Conservation (phyloP, 2,797 vertebrate species). For the Arnoldichthys spilopterus region DNA sequence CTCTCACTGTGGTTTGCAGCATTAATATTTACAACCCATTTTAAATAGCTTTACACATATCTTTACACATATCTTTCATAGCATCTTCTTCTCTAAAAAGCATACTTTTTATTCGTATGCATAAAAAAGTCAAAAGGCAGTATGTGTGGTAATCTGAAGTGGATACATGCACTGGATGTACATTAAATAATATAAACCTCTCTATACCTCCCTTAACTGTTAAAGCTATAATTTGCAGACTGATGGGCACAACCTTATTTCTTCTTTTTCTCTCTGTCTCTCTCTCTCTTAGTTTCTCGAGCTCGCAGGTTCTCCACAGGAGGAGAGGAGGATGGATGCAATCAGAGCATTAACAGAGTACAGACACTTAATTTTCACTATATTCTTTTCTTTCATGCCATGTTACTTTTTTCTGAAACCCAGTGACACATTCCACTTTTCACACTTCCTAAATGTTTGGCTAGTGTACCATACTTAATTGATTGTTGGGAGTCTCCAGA, state of each 20-base stretch:
- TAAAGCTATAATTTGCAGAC: no score
- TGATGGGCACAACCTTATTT: neutral
- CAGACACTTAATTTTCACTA: constrained; percentile 45
- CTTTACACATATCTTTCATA: no score
- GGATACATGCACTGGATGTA: no score
- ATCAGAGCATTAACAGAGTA: constrained; percentile 92
- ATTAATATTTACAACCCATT: no score
- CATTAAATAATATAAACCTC: no score
- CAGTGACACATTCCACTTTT: neutral
- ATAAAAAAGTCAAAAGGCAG: no score
- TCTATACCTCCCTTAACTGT: no score
- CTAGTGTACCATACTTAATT: neutral
- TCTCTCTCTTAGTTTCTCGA: constrained; percentile 41
- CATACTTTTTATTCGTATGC: no score
- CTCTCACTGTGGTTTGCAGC: no score
- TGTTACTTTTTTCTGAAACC: neutral
- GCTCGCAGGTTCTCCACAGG: constrained; percentile 90
- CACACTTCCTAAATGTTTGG: neutral
- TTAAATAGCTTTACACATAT: no score
- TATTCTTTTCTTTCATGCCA: neutral
- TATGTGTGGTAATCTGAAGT: no score
- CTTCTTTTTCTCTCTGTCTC: constrained; percentile 51
- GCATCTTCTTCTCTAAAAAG: no score
- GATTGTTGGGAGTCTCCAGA: neutral
- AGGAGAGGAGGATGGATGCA: constrained; percentile 92